phyloP scores from a whole-genome alignment of 2,113 vertebrate species.

The Periophthalmodon schlosseri region DNA sequence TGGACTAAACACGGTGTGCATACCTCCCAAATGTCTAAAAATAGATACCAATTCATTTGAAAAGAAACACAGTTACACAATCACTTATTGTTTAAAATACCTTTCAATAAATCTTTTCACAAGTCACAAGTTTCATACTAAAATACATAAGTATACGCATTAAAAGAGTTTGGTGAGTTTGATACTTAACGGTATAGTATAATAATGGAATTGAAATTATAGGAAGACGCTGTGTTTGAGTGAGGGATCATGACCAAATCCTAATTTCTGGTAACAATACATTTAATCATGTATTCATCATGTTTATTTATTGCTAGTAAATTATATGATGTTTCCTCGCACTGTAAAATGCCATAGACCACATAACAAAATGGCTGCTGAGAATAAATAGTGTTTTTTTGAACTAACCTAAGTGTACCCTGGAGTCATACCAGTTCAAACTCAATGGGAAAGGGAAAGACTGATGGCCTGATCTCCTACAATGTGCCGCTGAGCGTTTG shows the following conservation, averaged over 20 bases:
- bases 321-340: too few species aligned
- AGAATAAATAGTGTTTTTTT: not conserved
- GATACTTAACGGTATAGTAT: not conserved
- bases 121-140: not conserved
- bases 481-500: constrained; percentile 45
- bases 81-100: too few species aligned
- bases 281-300: not conserved
- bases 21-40: not conserved
- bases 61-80: too few species aligned
- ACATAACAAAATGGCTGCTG: not conserved
- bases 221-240: too few species aligned
- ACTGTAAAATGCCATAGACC: not conserved
- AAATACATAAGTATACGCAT: not conserved
- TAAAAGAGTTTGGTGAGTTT: too few species aligned
- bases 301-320: not conserved
- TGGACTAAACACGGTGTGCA: constrained; percentile 10
- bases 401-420: constrained; percentile 3
- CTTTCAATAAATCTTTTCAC: too few species aligned
- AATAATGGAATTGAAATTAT: not conserved
- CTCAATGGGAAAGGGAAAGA: constrained; percentile 40
- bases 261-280: not conserved
- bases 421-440: constrained; percentile 52
- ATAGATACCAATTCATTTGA: not conserved
- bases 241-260: too few species aligned
- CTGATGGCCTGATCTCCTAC: constrained; percentile 49